Conservation (phyloP, 2,113 vertebrate species). For the Grantiella picta region DNA sequence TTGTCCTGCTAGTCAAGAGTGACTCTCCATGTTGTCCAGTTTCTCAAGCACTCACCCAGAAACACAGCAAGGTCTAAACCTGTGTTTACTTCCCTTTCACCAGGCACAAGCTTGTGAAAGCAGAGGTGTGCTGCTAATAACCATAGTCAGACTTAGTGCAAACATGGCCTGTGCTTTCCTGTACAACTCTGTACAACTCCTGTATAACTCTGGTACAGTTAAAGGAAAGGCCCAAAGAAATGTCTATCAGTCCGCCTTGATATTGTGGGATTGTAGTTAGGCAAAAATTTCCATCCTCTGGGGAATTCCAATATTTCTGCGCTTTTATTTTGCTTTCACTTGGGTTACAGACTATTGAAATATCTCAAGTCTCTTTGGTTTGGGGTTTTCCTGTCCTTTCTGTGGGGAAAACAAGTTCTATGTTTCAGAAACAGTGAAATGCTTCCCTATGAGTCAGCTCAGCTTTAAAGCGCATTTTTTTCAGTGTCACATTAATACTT, state of each 20-base stretch:
- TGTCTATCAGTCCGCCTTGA: not conserved
- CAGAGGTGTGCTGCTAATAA: not conserved
- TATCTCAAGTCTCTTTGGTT: not conserved
- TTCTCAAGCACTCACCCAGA: not conserved
- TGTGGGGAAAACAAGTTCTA: not conserved
- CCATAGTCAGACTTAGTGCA: not conserved
- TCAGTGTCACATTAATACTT: not conserved
- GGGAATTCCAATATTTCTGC: not conserved
- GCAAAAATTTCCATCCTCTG: not conserved
- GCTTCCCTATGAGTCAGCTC: slow-evolving; percentile 11
- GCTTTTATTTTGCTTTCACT: not conserved
- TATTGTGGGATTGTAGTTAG: not conserved
- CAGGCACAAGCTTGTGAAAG: not conserved
- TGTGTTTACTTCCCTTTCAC: not conserved
- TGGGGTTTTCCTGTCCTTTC: slow-evolving; percentile 40
- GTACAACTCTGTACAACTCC: not conserved
- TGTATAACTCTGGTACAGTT: fast-evolving
- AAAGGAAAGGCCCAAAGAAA: not conserved
- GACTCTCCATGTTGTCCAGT: fast-evolving
- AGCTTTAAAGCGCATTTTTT: not conserved
- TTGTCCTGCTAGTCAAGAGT: not conserved
- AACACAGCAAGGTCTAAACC: not conserved
- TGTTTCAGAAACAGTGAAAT: slow-evolving; percentile 22
- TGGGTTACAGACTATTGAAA: not conserved
- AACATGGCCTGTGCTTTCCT: not conserved